phyloP scores from a whole-genome alignment of 2,888 invertebrate species.

The Zygogramma bicolorata region DNA sequence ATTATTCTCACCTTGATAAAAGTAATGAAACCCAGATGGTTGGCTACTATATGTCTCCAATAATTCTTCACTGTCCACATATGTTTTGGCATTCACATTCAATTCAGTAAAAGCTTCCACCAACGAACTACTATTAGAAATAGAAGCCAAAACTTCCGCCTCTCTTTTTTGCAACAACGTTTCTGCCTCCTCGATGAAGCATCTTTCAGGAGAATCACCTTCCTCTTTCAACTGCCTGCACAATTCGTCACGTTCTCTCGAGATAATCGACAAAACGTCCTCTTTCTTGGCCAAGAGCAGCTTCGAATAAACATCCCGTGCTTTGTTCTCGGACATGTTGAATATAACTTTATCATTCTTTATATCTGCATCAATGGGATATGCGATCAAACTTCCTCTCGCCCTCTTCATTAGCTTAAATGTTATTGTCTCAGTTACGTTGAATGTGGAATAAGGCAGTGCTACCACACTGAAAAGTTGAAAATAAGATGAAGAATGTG shows the following conservation, averaged over 20 bases:
- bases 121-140: background rate
- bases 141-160: slow-evolving; percentile 54
- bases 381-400: slow-evolving; percentile 70
- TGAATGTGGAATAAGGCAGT: slow-evolving; percentile 69
- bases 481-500: background rate
- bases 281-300: slow-evolving; percentile 78
- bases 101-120: slow-evolving; percentile 19
- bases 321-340: slow-evolving; percentile 68
- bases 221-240: slow-evolving; percentile 73
- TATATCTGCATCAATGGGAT: slow-evolving; percentile 67
- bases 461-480: slow-evolving; percentile 71
- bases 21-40: slow-evolving; percentile 76
- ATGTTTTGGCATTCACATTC: slow-evolving; percentile 14
- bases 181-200: slow-evolving; percentile 88
- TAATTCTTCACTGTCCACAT: slow-evolving; percentile 14
- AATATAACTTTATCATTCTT: slow-evolving; percentile 61
- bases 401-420: slow-evolving; percentile 84
- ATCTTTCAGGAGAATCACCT: slow-evolving; percentile 83
- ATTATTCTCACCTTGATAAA: slow-evolving; percentile 80
- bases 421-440: slow-evolving; percentile 76
- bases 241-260: slow-evolving; percentile 80
- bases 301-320: slow-evolving; percentile 78
- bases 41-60: slow-evolving; percentile 6
- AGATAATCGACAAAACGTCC: slow-evolving; percentile 80
- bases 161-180: slow-evolving; percentile 73